Conservation (phyloP, 2,888 invertebrate species). For the Rhodophaea formosa region DNA sequence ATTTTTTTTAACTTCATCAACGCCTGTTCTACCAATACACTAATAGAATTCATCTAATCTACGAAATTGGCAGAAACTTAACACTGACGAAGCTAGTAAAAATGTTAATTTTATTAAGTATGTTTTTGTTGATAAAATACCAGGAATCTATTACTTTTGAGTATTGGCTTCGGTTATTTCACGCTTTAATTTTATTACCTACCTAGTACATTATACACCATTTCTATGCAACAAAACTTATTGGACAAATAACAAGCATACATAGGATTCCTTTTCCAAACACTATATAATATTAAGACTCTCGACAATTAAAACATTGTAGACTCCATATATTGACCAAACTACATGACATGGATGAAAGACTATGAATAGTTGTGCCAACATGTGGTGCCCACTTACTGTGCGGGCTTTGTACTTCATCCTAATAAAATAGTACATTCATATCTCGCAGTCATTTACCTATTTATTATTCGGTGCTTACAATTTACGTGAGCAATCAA, state of each 20-base stretch:
- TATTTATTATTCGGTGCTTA: constrained; percentile 48
- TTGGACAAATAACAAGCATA: constrained; percentile 36
- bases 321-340: not conserved
- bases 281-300: constrained; percentile 1
- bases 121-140: constrained; percentile 25
- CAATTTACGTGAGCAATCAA: constrained; percentile 60
- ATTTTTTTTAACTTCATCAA: not conserved
- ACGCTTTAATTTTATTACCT: constrained; percentile 64
- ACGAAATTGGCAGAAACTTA: not conserved
- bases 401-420: constrained; percentile 56
- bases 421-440: constrained; percentile 36
- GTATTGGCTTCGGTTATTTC: constrained; percentile 67
- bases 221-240: constrained; percentile 41
- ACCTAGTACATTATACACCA: constrained; percentile 37
- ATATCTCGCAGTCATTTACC: constrained; percentile 29
- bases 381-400: constrained; percentile 28
- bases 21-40: not conserved
- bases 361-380: not conserved
- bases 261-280: constrained; percentile 15
- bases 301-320: constrained; percentile 1
- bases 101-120: not conserved
- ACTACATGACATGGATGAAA: not conserved
- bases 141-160: constrained; percentile 51
- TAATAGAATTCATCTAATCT: not conserved
- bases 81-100: not conserved